Percentiles rank a stretch among this genome's conserved stretches.
Conservation (phyloP, 2,888 invertebrate species). For the Sarcophaga carnaria region DNA sequence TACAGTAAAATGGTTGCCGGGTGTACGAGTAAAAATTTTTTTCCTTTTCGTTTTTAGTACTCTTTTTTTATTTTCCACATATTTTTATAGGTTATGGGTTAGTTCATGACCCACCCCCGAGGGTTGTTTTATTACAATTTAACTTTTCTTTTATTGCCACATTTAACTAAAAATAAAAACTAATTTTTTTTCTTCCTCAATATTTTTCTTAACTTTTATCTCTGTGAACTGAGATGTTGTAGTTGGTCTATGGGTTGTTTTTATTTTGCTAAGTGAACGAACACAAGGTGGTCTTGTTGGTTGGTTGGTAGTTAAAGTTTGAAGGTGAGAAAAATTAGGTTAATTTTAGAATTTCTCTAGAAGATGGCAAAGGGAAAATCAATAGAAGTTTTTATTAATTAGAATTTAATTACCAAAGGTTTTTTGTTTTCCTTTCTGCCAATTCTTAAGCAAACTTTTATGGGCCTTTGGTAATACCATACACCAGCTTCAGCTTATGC, state of each 20-base stretch:
- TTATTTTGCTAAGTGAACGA: background rate
- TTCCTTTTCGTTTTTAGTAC: constrained; percentile 18
- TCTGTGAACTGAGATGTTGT: background rate
- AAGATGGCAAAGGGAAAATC: background rate
- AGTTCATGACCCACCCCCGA: constrained; percentile 40
- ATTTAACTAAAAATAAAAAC: constrained; percentile 4
- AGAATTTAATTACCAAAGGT: too few relatives aligned
- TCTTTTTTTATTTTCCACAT: constrained; percentile 21
- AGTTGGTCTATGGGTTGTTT: background rate
- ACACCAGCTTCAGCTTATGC: too few relatives aligned
- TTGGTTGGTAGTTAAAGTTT: background rate
- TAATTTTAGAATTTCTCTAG: background rate
- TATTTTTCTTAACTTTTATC: constrained; percentile 5
- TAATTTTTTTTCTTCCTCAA: background rate
- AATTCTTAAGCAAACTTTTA: background rate
- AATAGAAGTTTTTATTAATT: too few relatives aligned
- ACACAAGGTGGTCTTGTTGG: background rate
- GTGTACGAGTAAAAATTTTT: background rate
- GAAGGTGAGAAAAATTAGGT: background rate
- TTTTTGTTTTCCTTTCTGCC: too few relatives aligned
- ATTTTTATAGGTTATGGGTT: constrained; percentile 13
- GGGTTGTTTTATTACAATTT: constrained; percentile 64
- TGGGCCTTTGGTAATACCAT: too few relatives aligned
- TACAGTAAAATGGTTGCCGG: background rate
- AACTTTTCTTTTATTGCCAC: constrained; percentile 65